These are phyloP conservation scores for Sakesphorus luctuosus DNA, from an alignment of 2,113 vertebrate species.

Conservation along the genomic window DNA sequence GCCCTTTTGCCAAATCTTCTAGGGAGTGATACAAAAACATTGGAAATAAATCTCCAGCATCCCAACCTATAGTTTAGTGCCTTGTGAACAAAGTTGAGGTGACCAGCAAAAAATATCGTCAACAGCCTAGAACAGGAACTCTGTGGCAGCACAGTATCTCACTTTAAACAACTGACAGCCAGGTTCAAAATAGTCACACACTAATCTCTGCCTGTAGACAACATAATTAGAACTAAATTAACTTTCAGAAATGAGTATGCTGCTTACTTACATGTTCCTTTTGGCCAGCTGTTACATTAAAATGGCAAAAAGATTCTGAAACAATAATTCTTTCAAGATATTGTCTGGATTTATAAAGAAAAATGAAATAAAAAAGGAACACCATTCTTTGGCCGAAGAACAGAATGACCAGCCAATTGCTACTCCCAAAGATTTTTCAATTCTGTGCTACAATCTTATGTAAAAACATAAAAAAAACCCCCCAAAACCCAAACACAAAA, in stretches of 20 bases:
- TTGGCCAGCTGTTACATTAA: neutral
- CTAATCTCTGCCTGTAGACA: neutral
- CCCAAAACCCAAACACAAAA: neutral
- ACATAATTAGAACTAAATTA: neutral
- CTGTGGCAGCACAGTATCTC: neutral
- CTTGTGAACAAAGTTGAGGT: neutral
- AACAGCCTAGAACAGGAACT: accelerated
- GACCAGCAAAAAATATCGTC: neutral
- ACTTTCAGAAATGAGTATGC: neutral
- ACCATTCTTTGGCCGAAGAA: neutral
- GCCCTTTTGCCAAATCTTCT: neutral
- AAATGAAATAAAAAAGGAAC: neutral
- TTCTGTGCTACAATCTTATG: neutral
- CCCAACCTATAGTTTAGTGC: neutral
- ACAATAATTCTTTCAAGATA: neutral
- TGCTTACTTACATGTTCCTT: neutral
- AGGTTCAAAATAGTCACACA: neutral
- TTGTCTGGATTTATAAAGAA: neutral
- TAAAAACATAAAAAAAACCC: neutral
- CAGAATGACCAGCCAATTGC: neutral
- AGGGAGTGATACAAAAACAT: accelerated
- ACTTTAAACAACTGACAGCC: neutral
- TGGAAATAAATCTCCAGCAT: neutral
- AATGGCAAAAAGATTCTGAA: neutral
- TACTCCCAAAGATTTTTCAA: neutral